Conservation (phyloP, 2,113 vertebrate species). For the Amphiprion ocellaris region DNA sequence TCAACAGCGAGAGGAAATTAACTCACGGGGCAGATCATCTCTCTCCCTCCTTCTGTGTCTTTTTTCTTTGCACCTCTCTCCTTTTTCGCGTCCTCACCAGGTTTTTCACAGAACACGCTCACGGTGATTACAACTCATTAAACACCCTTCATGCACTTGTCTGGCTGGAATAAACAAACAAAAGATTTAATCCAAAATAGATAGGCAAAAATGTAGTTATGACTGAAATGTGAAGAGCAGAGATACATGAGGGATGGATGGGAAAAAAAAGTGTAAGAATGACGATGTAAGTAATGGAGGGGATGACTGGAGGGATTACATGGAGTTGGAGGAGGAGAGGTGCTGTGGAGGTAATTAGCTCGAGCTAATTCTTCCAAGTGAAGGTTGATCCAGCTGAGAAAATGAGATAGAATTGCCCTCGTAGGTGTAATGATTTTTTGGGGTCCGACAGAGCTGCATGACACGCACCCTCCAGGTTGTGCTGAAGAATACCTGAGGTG, state of each 20-base stretch:
- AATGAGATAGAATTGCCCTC: conserved; percentile 37
- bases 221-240: background rate
- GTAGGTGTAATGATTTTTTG: conserved; percentile 53
- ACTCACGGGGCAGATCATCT: conserved; percentile 14
- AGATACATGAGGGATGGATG: background rate
- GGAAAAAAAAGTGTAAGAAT: background rate
- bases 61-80: background rate
- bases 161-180: conserved; percentile 50
- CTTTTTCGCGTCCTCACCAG: background rate
- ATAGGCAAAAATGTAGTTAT: background rate
- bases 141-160: conserved; percentile 52
- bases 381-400: conserved; percentile 48
- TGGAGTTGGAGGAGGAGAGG: conserved; percentile 15
- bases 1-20: conserved; percentile 44
- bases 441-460: conserved; percentile 27
- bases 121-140: conserved; percentile 65
- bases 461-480: background rate
- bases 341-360: conserved; percentile 39
- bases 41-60: background rate
- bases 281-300: conserved; percentile 10
- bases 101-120: conserved; percentile 6
- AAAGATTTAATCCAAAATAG: conserved; percentile 28
- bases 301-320: conserved; percentile 24
- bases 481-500: conserved; percentile 20
- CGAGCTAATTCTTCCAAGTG: conserved; percentile 29